Evolutionary conservation across 2,113 vertebrate species (phyloP).

Genomic region (Indri indri): DNA sequence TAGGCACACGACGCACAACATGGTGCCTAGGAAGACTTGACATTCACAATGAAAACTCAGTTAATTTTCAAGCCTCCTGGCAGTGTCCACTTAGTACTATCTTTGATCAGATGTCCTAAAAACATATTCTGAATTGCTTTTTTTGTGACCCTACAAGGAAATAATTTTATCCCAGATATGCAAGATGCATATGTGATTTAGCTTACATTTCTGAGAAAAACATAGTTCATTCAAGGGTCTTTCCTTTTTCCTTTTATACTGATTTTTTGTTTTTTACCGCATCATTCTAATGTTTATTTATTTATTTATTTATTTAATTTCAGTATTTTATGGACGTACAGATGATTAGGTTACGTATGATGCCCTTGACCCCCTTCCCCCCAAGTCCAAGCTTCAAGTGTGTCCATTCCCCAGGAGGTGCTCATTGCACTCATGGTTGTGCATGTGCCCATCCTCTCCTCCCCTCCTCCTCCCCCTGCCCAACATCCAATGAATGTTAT

Average conservation of each 20-base stretch:
- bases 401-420: too few relatives aligned
- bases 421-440: too few relatives aligned
- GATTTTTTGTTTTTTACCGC: too few relatives aligned
- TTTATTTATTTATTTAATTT: too few relatives aligned
- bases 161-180: neutral
- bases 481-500: too few relatives aligned
- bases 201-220: neutral
- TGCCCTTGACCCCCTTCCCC: too few relatives aligned
- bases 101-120: neutral
- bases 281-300: too few relatives aligned
- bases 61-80: neutral
- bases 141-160: neutral
- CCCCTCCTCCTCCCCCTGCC: too few relatives aligned
- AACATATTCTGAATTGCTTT: neutral
- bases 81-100: neutral
- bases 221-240: neutral
- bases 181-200: neutral
- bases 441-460: too few relatives aligned
- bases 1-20: neutral
- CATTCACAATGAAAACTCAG: neutral
- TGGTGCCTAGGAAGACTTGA: neutral
- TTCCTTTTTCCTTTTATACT: neutral
- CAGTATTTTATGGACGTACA: too few relatives aligned
- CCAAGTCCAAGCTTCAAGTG: too few relatives aligned
- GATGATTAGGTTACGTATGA: too few relatives aligned